Conservation (phyloP, 2,113 vertebrate genomes). For the Deroptyus accipitrinus region DNA sequence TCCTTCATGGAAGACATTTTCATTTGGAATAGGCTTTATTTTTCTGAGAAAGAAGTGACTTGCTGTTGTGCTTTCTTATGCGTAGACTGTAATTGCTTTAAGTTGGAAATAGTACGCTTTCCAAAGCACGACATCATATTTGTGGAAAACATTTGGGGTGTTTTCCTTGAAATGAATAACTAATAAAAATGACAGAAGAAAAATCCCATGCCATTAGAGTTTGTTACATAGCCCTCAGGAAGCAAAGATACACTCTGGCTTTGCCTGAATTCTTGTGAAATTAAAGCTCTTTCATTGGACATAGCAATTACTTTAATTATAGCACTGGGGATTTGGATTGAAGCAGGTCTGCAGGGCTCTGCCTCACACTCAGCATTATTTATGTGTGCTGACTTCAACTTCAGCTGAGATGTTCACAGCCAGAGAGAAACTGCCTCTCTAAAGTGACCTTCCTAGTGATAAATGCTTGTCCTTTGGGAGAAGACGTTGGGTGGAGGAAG, state of each 20-base stretch:
- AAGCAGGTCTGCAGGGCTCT: conserved; percentile 12
- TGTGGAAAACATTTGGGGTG: not conserved
- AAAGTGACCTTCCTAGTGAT: not conserved
- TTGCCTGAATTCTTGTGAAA: conserved; percentile 78
- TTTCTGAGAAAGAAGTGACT: not conserved
- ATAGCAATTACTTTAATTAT: conserved; percentile 78
- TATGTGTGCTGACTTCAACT: conserved; percentile 17
- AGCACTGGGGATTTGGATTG: conserved; percentile 56
- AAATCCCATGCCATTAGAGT: not conserved
- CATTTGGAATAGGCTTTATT: not conserved
- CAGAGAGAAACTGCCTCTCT: not conserved
- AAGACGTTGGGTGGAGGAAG: not conserved
- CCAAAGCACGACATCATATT: not conserved
- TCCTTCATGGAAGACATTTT: not conserved
- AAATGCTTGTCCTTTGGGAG: not conserved
- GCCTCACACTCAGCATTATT: conserved; percentile 28
- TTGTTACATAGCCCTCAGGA: conserved; percentile 35
- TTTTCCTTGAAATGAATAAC: not conserved
- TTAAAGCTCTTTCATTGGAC: conserved; percentile 75
- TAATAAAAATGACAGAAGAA: not conserved
- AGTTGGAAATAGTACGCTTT: not conserved
- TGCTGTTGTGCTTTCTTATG: not conserved
- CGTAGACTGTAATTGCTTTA: not conserved
- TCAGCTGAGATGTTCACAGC: not conserved
- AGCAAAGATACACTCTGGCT: conserved; percentile 59